Percentiles rank a stretch among this genome's conserved stretches.
Evolutionary conservation across 2,888 invertebrate genomes (phyloP).

Genomic region (Hoplodrina ambigua): DNA sequence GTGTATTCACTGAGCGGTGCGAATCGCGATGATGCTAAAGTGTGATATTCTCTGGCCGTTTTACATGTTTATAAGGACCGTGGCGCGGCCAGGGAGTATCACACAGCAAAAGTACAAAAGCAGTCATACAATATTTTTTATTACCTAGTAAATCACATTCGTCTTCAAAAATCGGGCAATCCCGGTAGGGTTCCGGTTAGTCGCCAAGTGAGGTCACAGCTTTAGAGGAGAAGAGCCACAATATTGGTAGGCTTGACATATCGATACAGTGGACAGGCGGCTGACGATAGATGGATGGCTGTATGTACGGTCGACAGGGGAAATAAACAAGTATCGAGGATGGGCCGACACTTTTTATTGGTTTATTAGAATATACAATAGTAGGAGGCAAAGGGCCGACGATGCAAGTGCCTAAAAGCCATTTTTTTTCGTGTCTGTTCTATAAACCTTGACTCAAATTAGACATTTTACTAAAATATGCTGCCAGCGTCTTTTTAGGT

Average conservation of each 20-base stretch:
- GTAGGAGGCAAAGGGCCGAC: not conserved
- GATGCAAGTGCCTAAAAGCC: not conserved
- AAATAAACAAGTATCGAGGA: constrained; percentile 43
- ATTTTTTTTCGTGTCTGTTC: not conserved
- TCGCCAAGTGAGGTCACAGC: not conserved
- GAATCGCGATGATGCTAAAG: not conserved
- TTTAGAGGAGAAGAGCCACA: not conserved
- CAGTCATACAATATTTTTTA: no score
- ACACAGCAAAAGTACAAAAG: no score
- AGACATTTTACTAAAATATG: not conserved
- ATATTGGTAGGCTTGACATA: constrained; percentile 51
- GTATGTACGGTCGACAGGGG: constrained; percentile 53
- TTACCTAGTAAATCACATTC: not conserved
- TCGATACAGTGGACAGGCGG: constrained; percentile 51
- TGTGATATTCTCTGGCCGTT: not conserved
- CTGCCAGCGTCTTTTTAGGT: not conserved
- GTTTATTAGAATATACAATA: constrained; percentile 5
- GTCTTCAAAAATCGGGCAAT: not conserved
- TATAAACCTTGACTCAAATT: not conserved
- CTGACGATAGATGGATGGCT: constrained; percentile 51
- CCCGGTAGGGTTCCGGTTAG: not conserved
- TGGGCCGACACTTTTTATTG: constrained; percentile 17
- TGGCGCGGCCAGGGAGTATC: no score
- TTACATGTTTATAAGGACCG: no score
- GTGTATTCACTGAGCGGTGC: constrained; percentile 17